Percentiles rank a stretch among this genome's conserved stretches.
These are phyloP conservation scores for Bradypodion ventrale DNA, from an alignment of 2,797 vertebrate genomes.

Conservation along the genomic window DNA sequence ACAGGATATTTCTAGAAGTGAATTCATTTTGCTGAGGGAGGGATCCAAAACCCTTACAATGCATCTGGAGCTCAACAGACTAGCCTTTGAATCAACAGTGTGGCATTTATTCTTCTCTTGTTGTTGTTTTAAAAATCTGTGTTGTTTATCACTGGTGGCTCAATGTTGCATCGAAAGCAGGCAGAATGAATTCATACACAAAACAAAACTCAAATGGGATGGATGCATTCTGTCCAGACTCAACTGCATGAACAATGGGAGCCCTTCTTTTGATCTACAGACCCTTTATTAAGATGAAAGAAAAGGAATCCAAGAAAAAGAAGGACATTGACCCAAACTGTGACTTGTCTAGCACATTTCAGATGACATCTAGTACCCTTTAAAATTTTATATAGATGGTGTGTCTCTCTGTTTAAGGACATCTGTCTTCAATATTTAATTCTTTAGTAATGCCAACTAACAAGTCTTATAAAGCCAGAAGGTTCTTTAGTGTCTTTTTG, in stretches of 20 bases:
- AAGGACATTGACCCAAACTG: background rate
- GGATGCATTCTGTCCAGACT: conserved; percentile 10
- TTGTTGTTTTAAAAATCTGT: no score
- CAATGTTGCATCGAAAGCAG: conserved; percentile 9
- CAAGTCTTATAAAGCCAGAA: background rate
- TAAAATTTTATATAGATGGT: background rate
- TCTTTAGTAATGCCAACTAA: conserved; percentile 4
- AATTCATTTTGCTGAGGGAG: background rate
- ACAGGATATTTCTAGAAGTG: background rate
- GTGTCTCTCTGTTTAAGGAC: conserved; percentile 14
- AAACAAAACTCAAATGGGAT: background rate
- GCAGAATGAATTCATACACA: conserved; percentile 21
- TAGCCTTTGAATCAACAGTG: background rate
- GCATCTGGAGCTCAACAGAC: background rate
- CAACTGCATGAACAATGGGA: conserved; percentile 8
- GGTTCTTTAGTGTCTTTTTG: conserved; percentile 2
- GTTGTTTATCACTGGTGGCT: conserved; percentile 35
- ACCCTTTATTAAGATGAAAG: conserved; percentile 16
- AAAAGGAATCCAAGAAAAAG: conserved; percentile 19
- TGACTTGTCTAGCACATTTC: conserved; percentile 18
- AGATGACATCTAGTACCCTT: conserved; percentile 21
- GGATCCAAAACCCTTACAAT: background rate
- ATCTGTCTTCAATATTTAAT: conserved; percentile 9
- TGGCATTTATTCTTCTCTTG: no score
- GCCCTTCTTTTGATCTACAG: background rate